These are phyloP conservation scores for Paracanthobrama guichenoti DNA, from an alignment of 2,113 vertebrate species.

Conservation along the genomic window DNA sequence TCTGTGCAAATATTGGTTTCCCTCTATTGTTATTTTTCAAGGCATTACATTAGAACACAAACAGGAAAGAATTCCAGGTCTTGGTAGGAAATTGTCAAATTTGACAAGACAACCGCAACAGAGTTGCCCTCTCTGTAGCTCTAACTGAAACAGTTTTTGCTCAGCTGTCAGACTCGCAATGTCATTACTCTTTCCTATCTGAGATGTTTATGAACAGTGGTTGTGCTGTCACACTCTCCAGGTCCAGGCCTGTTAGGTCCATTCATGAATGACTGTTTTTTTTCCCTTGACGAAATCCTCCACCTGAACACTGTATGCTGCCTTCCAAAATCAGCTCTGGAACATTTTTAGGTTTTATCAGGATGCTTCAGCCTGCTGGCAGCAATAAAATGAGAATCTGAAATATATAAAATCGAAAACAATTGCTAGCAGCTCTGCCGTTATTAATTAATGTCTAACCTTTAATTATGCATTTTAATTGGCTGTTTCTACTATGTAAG, in stretches of 20 bases:
- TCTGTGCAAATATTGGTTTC: not conserved
- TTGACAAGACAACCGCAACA: conserved; percentile 1
- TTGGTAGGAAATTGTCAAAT: conserved; percentile 32
- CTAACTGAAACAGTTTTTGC: not conserved
- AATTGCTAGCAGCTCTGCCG: not conserved
- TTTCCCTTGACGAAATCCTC: not conserved
- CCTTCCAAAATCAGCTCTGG: not conserved
- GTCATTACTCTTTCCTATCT: conserved; percentile 23
- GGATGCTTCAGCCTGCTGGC: not conserved
- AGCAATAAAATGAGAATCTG: not conserved
- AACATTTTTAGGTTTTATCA: conserved; percentile 3
- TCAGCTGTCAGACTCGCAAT: conserved; percentile 32
- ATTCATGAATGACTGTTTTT: not conserved
- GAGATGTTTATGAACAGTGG: conserved; percentile 45
- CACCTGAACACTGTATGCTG: not conserved
- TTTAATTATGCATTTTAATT: conserved; percentile 12
- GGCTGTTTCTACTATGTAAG: not conserved
- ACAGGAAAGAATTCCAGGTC: not conserved
- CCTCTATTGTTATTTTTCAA: not conserved
- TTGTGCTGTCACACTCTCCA: conserved; percentile 27
- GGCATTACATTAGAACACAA: not conserved
- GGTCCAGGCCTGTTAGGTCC: not conserved
- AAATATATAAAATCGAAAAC: not conserved
- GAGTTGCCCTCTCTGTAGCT: not conserved
- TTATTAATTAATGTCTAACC: conserved; percentile 2